phyloP scores from a whole-genome alignment of 2,113 vertebrate species.

The Cervus canadensis region DNA sequence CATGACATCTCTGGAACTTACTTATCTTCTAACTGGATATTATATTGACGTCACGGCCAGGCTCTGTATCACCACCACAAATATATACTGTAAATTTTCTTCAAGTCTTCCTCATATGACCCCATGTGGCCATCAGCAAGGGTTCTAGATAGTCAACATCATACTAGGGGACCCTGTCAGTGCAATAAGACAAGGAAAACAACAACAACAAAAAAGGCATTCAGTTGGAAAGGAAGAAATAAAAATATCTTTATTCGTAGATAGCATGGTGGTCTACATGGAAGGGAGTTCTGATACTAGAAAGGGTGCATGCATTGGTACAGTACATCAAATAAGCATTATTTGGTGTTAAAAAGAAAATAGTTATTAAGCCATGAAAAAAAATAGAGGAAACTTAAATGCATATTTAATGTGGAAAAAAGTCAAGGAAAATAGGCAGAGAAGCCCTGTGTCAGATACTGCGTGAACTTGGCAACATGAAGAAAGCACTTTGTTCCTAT shows the following conservation, averaged over 20 bases:
- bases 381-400: background rate
- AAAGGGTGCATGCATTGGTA: background rate
- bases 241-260: background rate
- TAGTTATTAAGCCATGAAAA: background rate
- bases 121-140: background rate
- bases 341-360: background rate
- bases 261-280: background rate
- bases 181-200: background rate
- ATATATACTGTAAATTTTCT: background rate
- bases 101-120: background rate
- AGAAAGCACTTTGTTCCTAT: background rate
- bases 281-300: background rate
- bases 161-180: background rate
- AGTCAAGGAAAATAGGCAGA: background rate
- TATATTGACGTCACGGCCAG: background rate
- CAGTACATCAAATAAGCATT: background rate
- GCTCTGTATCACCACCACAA: background rate
- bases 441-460: accelerated
- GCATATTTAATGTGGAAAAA: background rate
- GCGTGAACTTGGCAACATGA: background rate
- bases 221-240: background rate
- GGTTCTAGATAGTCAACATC: background rate
- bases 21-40: background rate
- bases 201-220: background rate
- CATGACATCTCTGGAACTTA: background rate